Conservation (phyloP, 2,888 invertebrate species). For the Agrochola litura region DNA sequence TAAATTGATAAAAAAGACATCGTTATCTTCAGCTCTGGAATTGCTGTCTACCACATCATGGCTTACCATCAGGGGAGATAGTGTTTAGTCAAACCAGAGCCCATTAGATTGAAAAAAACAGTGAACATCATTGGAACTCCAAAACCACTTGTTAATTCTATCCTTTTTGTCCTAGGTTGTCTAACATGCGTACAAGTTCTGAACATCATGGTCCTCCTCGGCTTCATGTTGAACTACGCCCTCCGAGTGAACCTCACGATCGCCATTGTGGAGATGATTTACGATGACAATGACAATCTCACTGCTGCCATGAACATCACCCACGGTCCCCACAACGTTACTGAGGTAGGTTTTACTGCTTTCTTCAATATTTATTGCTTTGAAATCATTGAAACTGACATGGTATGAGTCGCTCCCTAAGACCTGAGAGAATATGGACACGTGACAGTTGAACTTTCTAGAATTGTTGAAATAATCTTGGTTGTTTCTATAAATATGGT, state of each 20-base stretch:
- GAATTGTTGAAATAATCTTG: slow-evolving; percentile 13
- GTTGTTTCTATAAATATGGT: slow-evolving; percentile 11
- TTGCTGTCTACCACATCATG: background rate
- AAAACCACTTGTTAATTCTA: background rate
- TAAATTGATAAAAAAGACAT: no score
- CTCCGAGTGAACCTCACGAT: slow-evolving; percentile 96
- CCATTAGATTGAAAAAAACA: background rate
- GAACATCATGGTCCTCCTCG: slow-evolving; percentile 95
- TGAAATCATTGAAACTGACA: slow-evolving; percentile 7
- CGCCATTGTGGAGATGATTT: slow-evolving; percentile 96
- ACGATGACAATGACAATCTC: slow-evolving; percentile 75
- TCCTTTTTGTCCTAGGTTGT: slow-evolving; percentile 89
- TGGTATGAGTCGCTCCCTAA: background rate
- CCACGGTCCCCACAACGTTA: slow-evolving; percentile 78
- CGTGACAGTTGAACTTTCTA: slow-evolving; percentile 18
- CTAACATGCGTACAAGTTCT: slow-evolving; percentile 95
- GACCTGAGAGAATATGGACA: slow-evolving; percentile 70
- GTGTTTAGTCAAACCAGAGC: background rate
- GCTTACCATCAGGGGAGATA: background rate
- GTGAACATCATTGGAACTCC: background rate
- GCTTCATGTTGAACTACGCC: slow-evolving; percentile 97
- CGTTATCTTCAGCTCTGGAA: no score
- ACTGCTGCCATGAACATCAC: slow-evolving; percentile 75
- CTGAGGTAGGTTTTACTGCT: slow-evolving; percentile 77
- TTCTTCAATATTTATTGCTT: slow-evolving; percentile 29